These are phyloP conservation scores for Polypterus bichir DNA, from an alignment of 2,113 vertebrate species.

Conservation along the genomic window DNA sequence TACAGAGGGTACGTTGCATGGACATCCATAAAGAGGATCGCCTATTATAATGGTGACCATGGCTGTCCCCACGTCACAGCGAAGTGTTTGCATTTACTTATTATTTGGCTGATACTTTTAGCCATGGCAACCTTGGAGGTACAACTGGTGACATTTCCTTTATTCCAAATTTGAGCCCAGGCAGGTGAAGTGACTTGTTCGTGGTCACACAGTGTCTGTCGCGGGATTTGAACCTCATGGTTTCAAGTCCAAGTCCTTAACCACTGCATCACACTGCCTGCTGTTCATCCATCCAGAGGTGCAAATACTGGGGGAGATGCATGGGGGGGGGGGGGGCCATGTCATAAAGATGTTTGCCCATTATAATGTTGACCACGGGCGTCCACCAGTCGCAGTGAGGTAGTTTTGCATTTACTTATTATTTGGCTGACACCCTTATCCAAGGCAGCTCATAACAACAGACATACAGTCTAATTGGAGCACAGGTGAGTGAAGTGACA, in stretches of 20 bases:
- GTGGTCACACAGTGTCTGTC: too few species aligned
- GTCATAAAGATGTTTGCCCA: background rate
- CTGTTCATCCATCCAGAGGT: background rate
- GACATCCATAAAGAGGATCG: too few species aligned
- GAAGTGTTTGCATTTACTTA: too few species aligned
- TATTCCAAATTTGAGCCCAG: too few species aligned
- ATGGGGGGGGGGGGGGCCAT: background rate
- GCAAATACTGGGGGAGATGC: background rate
- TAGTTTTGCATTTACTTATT: background rate
- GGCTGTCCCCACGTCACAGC: too few species aligned
- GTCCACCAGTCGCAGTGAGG: background rate
- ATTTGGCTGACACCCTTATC: background rate
- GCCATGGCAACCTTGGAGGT: too few species aligned
- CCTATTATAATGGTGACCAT: too few species aligned
- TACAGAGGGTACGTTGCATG: too few species aligned
- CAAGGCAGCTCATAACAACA: background rate
- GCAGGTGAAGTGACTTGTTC: too few species aligned
- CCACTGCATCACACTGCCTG: background rate
- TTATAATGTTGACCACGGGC: background rate
- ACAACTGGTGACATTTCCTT: too few species aligned
- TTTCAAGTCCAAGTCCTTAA: background rate
- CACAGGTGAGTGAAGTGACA: background rate
- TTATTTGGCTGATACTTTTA: too few species aligned
- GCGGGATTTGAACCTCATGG: background rate
- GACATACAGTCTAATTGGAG: background rate